A percentile compares a stretch with the other conserved stretches of the same genome.
phyloP scores from a whole-genome alignment of 2,113 vertebrate species.

The Aptenodytes patagonicus region DNA sequence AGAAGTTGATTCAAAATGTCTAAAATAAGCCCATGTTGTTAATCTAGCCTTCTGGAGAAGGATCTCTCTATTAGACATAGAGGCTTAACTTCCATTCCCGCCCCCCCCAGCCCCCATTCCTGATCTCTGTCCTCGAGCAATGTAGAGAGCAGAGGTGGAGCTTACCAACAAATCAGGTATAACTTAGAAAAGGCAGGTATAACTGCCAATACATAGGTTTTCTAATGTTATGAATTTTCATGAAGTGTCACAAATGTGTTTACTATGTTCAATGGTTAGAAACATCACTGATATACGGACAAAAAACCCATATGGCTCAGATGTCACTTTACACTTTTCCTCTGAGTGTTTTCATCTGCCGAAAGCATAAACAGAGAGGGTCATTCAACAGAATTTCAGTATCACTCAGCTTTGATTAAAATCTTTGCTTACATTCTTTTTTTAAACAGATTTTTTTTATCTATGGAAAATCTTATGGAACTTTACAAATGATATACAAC shows the following conservation, averaged over 20 bases:
- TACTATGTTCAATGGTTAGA: neutral
- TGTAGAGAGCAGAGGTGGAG: neutral
- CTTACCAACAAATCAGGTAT: neutral
- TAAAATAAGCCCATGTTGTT: neutral
- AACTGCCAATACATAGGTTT: neutral
- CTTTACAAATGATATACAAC: neutral
- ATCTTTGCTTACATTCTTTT: conserved; percentile 10
- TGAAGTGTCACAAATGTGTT: neutral
- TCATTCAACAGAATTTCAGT: neutral
- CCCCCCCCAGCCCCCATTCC: accelerated
- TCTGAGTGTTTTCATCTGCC: conserved; percentile 4
- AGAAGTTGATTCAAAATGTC: neutral
- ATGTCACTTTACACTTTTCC: neutral
- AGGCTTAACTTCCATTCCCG: neutral
- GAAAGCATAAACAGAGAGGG: conserved; percentile 19
- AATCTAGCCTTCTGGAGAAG: neutral
- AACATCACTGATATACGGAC: neutral
- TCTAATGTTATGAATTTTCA: neutral
- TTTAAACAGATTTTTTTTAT: neutral
- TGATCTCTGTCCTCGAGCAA: neutral
- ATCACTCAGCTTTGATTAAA: conserved; percentile 23
- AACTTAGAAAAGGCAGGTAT: neutral
- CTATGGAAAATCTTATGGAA: neutral
- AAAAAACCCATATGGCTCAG: neutral
- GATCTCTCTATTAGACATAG: neutral